Percentiles rank a stretch among this genome's conserved stretches.
Conservation (phyloP, 92 coral and sea anemone genomes). For the Hydrozoanthus gracilis region DNA sequence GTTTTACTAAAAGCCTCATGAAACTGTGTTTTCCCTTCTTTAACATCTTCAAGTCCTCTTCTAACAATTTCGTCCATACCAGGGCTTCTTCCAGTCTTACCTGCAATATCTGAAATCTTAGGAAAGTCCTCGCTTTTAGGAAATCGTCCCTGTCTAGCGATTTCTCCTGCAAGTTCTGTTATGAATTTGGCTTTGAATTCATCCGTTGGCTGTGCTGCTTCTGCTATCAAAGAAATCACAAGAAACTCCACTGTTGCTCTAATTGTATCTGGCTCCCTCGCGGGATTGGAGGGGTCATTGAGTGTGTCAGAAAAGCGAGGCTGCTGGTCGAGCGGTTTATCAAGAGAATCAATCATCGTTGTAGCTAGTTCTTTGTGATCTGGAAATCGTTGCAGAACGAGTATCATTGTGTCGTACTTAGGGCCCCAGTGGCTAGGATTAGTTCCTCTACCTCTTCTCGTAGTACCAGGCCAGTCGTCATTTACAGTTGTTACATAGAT, state of each 20-base stretch:
- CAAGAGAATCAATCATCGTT: slow-evolving; percentile 28
- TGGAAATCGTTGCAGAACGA: slow-evolving; percentile 2
- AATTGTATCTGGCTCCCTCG: slow-evolving; percentile 12
- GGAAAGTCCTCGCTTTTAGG: slow-evolving; percentile 45
- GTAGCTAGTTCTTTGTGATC: slow-evolving; percentile 15
- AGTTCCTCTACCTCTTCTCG: neutral
- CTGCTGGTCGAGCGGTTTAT: slow-evolving; percentile 8
- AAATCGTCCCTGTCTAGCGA: slow-evolving; percentile 14
- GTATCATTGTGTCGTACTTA: slow-evolving; percentile 40
- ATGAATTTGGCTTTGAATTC: slow-evolving; percentile 36
- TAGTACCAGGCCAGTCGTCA: slow-evolving; percentile 38
- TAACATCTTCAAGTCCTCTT: neutral
- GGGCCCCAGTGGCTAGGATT: neutral
- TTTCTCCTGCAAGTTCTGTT: slow-evolving; percentile 15
- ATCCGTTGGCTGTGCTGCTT: slow-evolving; percentile 57
- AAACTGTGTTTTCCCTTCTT: neutral
- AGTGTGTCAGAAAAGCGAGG: slow-evolving; percentile 15
- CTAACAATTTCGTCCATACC: slow-evolving; percentile 26
- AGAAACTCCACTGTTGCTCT: slow-evolving; percentile 65
- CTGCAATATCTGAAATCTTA: neutral
- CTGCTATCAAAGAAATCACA: slow-evolving; percentile 58
- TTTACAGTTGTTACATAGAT: slow-evolving; percentile 22
- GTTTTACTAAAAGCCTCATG: slow-evolving; percentile 12
- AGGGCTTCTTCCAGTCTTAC: slow-evolving; percentile 59
- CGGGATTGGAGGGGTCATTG: neutral